Conservation (phyloP, 1,140 invertebrate species). For the Cepaea nemoralis region DNA sequence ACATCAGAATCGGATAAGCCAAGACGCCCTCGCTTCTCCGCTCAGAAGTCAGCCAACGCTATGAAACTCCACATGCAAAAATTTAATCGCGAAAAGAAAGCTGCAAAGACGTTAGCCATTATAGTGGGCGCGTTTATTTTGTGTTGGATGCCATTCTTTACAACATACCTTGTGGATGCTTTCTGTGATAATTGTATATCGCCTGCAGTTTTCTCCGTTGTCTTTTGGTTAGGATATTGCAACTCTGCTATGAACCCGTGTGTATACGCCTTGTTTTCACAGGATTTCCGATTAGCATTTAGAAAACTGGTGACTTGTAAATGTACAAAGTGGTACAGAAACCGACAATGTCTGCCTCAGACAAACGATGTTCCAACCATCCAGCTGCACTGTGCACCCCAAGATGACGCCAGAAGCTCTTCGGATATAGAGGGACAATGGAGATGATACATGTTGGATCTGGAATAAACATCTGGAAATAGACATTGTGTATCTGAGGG, state of each 20-base stretch:
- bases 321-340: constrained; percentile 2
- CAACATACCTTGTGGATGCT: constrained; percentile 74
- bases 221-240: constrained; percentile 93
- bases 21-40: constrained; percentile 19
- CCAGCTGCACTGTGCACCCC: constrained; percentile 27
- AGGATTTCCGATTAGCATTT: constrained; percentile 81
- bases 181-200: constrained; percentile 72
- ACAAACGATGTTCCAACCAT: constrained; percentile 29
- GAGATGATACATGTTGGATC: constrained; percentile 21
- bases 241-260: constrained; percentile 95
- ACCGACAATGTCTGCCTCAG: neutral
- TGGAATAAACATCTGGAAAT: too few species aligned
- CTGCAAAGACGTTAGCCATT: constrained; percentile 93
- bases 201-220: constrained; percentile 35
- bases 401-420: constrained; percentile 25
- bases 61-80: constrained; percentile 45
- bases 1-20: constrained; percentile 6
- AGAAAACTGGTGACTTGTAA: constrained; percentile 28
- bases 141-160: constrained; percentile 98
- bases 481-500: too few species aligned
- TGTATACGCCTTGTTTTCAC: constrained; percentile 98
- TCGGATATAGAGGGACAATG: constrained; percentile 34
- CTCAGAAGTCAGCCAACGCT: constrained; percentile 8
- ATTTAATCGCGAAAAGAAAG: constrained; percentile 74
- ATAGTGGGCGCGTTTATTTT: constrained; percentile 99